These are phyloP conservation scores for Xylophagus ater DNA, from an alignment of 2,888 invertebrate species.

Conservation along the genomic window DNA sequence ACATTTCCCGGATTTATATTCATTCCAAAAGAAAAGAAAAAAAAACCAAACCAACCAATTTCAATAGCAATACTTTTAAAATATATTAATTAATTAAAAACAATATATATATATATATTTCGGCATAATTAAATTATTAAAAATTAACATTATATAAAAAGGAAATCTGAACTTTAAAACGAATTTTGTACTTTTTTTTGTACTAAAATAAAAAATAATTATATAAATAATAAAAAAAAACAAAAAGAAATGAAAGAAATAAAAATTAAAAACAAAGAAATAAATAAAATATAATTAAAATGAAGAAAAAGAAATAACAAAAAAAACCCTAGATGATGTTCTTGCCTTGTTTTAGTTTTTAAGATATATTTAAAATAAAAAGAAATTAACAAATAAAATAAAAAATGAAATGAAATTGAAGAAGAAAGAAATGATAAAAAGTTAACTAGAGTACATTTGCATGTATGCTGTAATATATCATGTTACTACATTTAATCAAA, in stretches of 20 bases:
- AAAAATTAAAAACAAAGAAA: neutral
- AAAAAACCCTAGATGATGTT: neutral
- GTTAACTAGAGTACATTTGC: constrained; percentile 14
- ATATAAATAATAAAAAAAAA: constrained; percentile 2
- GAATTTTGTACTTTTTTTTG: neutral
- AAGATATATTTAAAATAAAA: too few relatives aligned
- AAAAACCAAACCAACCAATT: too few relatives aligned
- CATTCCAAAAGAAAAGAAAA: too few relatives aligned
- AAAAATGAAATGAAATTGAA: too few relatives aligned
- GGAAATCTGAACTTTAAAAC: neutral
- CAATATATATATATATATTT: too few relatives aligned
- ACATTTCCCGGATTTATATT: too few relatives aligned
- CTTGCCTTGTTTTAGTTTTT: constrained; percentile 13
- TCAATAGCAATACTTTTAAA: too few relatives aligned
- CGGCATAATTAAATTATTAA: neutral
- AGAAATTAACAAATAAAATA: too few relatives aligned
- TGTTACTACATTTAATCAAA: constrained; percentile 14
- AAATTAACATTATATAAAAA: neutral
- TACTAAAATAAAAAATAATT: neutral
- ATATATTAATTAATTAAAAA: too few relatives aligned
- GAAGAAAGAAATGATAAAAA: constrained; percentile 10
- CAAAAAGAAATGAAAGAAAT: constrained; percentile 3
- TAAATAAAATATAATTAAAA: neutral
- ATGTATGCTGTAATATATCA: constrained; percentile 15
- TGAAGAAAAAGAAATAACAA: neutral